A percentile compares a stretch with the other conserved stretches of the same genome.
These are phyloP conservation scores for Gortyna flavago DNA, from an alignment of 2,888 invertebrate species.

Conservation along the genomic window DNA sequence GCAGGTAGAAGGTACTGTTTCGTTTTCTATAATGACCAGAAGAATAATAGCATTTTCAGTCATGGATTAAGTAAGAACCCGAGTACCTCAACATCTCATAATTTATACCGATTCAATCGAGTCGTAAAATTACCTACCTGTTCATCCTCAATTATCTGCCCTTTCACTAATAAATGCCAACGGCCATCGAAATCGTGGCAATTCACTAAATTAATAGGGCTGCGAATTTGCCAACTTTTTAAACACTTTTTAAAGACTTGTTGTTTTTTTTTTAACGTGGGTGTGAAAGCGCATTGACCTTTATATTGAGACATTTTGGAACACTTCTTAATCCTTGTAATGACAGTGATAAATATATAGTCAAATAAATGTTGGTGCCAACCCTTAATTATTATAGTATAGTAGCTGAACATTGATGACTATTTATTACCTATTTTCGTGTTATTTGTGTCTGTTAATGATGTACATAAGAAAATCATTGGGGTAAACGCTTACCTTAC, in stretches of 20 bases:
- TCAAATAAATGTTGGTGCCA: constrained; percentile 20
- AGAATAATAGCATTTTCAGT: background rate
- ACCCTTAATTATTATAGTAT: constrained; percentile 3
- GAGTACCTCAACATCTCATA: constrained; percentile 9
- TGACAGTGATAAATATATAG: constrained; percentile 64
- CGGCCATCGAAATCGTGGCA: constrained; percentile 44
- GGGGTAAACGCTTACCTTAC: background rate
- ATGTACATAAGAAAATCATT: background rate
- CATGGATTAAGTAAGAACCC: background rate
- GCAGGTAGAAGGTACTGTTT: too few species aligned
- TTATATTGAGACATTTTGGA: constrained; percentile 61
- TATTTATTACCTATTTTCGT: background rate
- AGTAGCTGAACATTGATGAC: background rate
- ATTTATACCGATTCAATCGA: constrained; percentile 15
- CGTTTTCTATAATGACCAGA: background rate
- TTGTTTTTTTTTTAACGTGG: constrained; percentile 54
- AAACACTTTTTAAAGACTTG: constrained; percentile 59
- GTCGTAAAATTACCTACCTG: constrained; percentile 39
- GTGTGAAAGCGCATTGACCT: constrained; percentile 63
- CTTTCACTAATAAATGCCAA: constrained; percentile 56
- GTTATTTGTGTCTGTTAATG: background rate
- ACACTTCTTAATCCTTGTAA: constrained; percentile 67
- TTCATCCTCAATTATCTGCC: constrained; percentile 43
- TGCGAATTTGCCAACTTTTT: constrained; percentile 63
- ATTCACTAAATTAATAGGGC: constrained; percentile 57